Conservation (phyloP, 1,140 invertebrate species). For the Papilio helenus region DNA sequence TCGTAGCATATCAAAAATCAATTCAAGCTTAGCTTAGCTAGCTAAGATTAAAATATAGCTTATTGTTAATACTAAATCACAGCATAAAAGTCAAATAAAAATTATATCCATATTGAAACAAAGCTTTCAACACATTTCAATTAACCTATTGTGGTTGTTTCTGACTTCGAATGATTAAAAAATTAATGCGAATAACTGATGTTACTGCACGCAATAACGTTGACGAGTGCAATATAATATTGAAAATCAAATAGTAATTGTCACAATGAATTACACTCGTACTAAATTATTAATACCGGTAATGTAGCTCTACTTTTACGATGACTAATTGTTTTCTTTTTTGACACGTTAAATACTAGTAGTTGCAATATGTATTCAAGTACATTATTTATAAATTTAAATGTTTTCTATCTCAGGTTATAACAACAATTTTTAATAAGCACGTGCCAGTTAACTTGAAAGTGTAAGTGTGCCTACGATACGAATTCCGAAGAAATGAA, state of each 20-base stretch:
- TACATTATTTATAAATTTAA: not conserved
- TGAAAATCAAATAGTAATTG: not conserved
- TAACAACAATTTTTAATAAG: not conserved
- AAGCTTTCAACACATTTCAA: not conserved
- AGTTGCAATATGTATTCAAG: not conserved
- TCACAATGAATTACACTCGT: not conserved
- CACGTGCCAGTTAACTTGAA: slow-evolving; percentile 15
- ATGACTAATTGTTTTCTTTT: not conserved
- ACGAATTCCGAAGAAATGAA: slow-evolving; percentile 73
- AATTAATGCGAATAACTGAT: not conserved
- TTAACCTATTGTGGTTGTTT: not conserved
- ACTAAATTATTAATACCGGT: too few species aligned
- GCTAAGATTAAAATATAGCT: not conserved
- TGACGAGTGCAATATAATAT: not conserved
- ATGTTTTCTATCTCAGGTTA: not conserved
- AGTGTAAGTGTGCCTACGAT: slow-evolving; percentile 50
- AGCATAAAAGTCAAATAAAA: not conserved
- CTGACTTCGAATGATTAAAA: not conserved
- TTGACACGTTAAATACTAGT: not conserved
- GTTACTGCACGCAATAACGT: not conserved
- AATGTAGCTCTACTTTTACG: not conserved
- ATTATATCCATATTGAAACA: not conserved
- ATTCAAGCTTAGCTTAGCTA: too few species aligned
- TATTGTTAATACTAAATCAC: not conserved
- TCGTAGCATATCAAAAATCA: too few species aligned